Evolutionary conservation across 2,113 vertebrate genomes (phyloP), one percentile per base, ranked within the genome.

Genomic region (Gasterosteus aculeatus): DNA sequence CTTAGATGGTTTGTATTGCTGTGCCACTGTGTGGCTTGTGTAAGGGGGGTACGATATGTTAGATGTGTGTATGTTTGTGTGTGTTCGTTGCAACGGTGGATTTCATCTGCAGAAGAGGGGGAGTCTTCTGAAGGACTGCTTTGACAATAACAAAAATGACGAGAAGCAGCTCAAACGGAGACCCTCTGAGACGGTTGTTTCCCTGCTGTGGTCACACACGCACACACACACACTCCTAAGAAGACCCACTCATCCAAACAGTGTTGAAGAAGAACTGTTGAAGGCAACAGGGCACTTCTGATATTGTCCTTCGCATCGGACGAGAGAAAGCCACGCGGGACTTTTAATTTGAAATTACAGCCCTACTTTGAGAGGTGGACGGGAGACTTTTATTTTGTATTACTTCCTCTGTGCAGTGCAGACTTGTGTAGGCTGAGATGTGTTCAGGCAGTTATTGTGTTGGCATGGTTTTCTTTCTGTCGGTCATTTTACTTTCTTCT

Each of bases 1-100:
- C 80, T 85, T 74, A 76, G 51, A 87, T 80, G 81, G 63, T 85
- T 85, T 92, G 81, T 85, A 85, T 86, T 86, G 86, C 83, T 85
- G 89, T 90, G 93, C 94, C 93, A 93, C 94, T 94, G 93, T 93
- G 94, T 95, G 94, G 94, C 91, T 84, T 77, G 71, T 83, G 75
- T 64, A 18, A n/a, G 77, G 65, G 83, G 85, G 91, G 90, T 93
- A 92, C 90, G 80, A 90, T 88, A 90, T 91, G 82, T 85, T 72
- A 62, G 70, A 60, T 38, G 74, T 76, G 80, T 90, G 82, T 77
- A 71, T 78, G 76, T 86, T 69, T 86, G 78, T 83, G 78, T 87
- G 70, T 87, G 70, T 86, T 65, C 53, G 57, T 77, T 29, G 56
- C 77, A 26, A 67, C 35, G 14, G 72, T 77, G 76, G 76, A 75